Percentiles rank a stretch among this genome's conserved stretches.
phyloP scores from a whole-genome alignment of 2,113 vertebrate species.

The Macrotis lagotis region DNA sequence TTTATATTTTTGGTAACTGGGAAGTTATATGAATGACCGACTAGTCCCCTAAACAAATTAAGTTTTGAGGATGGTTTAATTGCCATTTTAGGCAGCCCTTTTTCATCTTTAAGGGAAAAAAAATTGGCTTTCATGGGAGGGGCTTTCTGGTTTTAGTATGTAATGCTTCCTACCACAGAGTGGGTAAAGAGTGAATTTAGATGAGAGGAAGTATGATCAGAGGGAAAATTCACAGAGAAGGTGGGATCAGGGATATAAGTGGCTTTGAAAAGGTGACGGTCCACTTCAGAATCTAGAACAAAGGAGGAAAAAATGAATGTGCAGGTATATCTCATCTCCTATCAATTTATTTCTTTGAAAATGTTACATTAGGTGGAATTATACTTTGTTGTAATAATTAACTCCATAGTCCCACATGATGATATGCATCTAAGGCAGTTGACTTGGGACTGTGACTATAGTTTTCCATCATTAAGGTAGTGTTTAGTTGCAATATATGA shows the following conservation, averaged over 20 bases:
- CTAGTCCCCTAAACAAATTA: neutral
- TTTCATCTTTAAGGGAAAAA: neutral
- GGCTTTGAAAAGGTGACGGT: neutral
- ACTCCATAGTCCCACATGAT: neutral
- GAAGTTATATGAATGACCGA: neutral
- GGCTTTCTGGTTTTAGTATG: neutral
- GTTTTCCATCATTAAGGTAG: neutral
- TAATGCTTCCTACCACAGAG: neutral
- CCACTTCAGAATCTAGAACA: neutral
- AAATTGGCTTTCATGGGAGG: neutral
- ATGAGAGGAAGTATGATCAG: neutral
- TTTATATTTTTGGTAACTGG: neutral
- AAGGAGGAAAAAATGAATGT: neutral
- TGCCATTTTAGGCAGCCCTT: neutral
- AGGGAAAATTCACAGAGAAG: neutral
- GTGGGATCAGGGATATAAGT: neutral
- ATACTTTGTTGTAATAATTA: neutral
- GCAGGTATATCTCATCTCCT: neutral
- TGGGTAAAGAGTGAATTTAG: neutral
- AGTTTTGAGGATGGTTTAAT: neutral
- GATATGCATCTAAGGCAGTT: neutral
- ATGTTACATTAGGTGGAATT: neutral
- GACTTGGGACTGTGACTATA: neutral
- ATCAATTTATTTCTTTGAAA: neutral
- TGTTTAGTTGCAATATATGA: neutral